Percentiles rank a stretch among this genome's conserved stretches.
phyloP scores from a whole-genome alignment of 2,888 invertebrate genomes.

The Protophormia terraenovae region DNA sequence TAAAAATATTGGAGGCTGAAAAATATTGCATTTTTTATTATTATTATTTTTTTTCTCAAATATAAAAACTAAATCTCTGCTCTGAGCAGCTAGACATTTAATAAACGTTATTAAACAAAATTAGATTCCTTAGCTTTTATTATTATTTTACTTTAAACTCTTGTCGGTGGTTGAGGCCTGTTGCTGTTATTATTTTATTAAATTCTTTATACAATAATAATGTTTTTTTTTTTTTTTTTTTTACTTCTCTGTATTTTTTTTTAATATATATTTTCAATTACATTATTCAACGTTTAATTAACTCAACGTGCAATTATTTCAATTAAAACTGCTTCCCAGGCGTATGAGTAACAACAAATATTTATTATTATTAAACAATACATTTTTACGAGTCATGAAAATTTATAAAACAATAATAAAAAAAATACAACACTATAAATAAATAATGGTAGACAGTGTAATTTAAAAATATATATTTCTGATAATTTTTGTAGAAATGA shows the following conservation, averaged over 20 bases:
- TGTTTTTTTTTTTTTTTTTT: constrained; percentile 6
- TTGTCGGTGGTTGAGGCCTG: constrained; percentile 22
- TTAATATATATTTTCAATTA: constrained; percentile 75
- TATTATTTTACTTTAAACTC: constrained; percentile 40
- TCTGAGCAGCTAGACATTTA: constrained; percentile 7
- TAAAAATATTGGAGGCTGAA: constrained; percentile 18
- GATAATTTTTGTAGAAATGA: background rate
- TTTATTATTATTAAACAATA: constrained; percentile 56
- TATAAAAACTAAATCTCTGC: constrained; percentile 11
- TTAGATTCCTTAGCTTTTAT: constrained; percentile 32
- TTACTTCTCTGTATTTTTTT: too few relatives aligned
- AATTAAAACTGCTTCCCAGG: constrained; percentile 81
- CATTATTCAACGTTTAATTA: constrained; percentile 81
- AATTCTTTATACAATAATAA: constrained; percentile 36
- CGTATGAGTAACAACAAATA: constrained; percentile 75
- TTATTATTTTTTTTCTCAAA: background rate
- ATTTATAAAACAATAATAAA: constrained; percentile 42
- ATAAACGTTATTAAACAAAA: constrained; percentile 30
- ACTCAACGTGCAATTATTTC: constrained; percentile 81
- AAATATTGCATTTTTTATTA: constrained; percentile 3
- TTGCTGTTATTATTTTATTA: constrained; percentile 52
- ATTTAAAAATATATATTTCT: background rate
- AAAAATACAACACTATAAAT: background rate
- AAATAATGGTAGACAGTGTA: constrained; percentile 18
- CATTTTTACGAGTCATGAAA: constrained; percentile 57